Evolutionary conservation across 2,797 vertebrate genomes (phyloP).

Genomic region (Enteromius fasciolatus): DNA sequence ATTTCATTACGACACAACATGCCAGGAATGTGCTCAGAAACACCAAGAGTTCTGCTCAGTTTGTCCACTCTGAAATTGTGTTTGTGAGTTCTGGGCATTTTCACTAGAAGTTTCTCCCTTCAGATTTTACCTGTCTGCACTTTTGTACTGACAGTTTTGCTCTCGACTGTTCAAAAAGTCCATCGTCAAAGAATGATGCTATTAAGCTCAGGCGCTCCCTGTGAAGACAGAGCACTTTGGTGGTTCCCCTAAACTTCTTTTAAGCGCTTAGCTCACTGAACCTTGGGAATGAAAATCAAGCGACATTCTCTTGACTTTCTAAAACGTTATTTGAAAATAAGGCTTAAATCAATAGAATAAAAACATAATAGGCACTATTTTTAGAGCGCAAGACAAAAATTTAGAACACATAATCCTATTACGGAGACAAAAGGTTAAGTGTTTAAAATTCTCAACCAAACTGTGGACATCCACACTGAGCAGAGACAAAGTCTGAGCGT

Average conservation of each 20-base stretch:
- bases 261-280: slow-evolving; percentile 37
- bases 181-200: slow-evolving; percentile 38
- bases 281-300: slow-evolving; percentile 42
- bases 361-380: slow-evolving; percentile 24
- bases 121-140: background rate
- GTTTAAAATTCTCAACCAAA: slow-evolving; percentile 23
- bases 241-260: slow-evolving; percentile 38
- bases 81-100: background rate
- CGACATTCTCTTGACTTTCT: slow-evolving; percentile 27
- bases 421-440: slow-evolving; percentile 21
- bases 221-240: slow-evolving; percentile 24
- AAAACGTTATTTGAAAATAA: slow-evolving; percentile 53
- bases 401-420: slow-evolving; percentile 36
- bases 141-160: slow-evolving; percentile 42
- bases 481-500: slow-evolving; percentile 5
- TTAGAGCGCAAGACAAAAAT: background rate
- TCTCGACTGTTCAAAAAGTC: slow-evolving; percentile 49
- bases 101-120: background rate
- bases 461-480: slow-evolving; percentile 13
- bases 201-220: slow-evolving; percentile 8
- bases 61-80: slow-evolving; percentile 18
- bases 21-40: slow-evolving; percentile 66
- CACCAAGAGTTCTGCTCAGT: slow-evolving; percentile 34
- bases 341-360: slow-evolving; percentile 35
- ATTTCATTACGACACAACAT: slow-evolving; percentile 69